Evolutionary conservation across 2,888 invertebrate genomes (phyloP), one percentile per base, ranked within the genome.

Genomic region (Autographa pulchrina): DNA sequence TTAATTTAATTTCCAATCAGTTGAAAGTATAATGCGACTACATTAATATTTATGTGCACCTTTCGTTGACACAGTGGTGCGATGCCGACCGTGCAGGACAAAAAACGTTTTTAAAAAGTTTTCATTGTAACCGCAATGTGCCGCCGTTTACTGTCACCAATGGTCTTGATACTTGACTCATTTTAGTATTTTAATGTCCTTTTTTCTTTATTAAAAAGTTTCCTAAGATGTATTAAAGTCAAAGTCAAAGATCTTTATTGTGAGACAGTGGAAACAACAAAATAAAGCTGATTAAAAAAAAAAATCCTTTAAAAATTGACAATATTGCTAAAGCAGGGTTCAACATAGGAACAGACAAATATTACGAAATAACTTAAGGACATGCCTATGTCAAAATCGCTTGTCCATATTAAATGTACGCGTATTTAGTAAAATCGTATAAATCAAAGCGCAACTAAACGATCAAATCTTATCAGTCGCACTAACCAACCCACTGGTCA

Each of bases 71-170:
- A 87, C 86, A 86, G 88, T 87, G 88, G 82, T 84, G 83, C 83
- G 82, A 82, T 73, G 75, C 77, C 76, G 80, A 80, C 80, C 70
- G 81, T 79, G 68, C 77, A 67, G 67, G 80, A 89, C 88, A 90
- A 92, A 91, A 92, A 92, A 89, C 75, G 70, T 70, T 81, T 89
- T 89, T 86, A 88, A 91, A 90, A 88, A 78, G 84, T 79, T 87
- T 86, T 86, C 90, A 90, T 91, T 92, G 91, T 89, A 83, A 85
- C 85, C 84, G 85, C 84, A 73, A 86, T 87, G 83, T 84, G 86
- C 86, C 85, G 88, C 82, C 73, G 75, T 77, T 68, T 78, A 31
- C 35, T 18, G 62, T 8, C 13, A 38, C 43, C 2, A 61, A 68
- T 25, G 13, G 7, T 86, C 69, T 89, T 88, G 88, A 85, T 85